Percentiles rank a stretch among this genome's conserved stretches.
Conservation (phyloP, 23 tunicate genomes). For the Halocynthia roretzi region DNA sequence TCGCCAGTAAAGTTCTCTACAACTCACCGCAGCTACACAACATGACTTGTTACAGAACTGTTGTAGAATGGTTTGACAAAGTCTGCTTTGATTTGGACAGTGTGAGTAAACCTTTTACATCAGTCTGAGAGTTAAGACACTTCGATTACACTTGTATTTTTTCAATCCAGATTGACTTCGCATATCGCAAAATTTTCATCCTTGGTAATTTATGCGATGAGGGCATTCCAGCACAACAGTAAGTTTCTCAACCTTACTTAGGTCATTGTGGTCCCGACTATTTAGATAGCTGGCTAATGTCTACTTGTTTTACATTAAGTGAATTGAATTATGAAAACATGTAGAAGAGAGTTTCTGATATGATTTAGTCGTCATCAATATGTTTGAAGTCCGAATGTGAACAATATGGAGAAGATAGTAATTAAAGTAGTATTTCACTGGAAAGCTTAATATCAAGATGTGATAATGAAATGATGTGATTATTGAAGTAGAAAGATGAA, state of each 20-base stretch:
- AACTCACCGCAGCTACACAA: conserved; percentile 32
- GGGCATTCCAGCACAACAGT: conserved; percentile 37
- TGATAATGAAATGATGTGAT: no score
- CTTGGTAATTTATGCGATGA: conserved; percentile 71
- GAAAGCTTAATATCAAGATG: no score
- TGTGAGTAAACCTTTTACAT: conserved; percentile 22
- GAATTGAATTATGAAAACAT: no score
- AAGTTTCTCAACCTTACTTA: neutral
- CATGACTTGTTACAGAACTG: conserved; percentile 54
- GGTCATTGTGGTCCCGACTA: no score
- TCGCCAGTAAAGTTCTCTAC: conserved; percentile 9
- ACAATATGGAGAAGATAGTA: no score
- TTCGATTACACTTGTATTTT: conserved; percentile 3
- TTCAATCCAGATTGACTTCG: conserved; percentile 51
- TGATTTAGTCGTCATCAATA: no score
- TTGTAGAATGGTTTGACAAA: conserved; percentile 42
- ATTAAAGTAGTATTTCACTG: no score
- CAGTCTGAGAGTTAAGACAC: neutral
- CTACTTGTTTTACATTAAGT: no score
- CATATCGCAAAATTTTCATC: conserved; percentile 62
- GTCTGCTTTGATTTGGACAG: conserved; percentile 67
- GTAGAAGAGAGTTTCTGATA: no score
- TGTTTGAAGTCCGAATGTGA: no score
- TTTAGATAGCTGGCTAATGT: no score
- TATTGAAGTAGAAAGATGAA: no score